Percentiles rank a stretch among this genome's conserved stretches.
Evolutionary conservation across 2,113 vertebrate genomes (phyloP).

Genomic region (Pseudopodoces humilis): DNA sequence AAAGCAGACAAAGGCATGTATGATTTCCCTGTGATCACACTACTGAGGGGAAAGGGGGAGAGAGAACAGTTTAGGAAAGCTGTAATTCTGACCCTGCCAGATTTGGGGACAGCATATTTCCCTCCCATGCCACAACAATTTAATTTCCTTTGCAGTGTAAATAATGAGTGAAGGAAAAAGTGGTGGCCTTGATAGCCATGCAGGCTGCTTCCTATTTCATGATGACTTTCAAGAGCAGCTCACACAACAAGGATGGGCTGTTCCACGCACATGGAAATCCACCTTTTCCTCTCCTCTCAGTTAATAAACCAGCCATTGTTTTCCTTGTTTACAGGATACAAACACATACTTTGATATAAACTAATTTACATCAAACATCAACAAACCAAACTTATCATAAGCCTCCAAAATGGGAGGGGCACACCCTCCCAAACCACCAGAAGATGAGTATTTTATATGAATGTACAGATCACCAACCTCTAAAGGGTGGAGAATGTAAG

Average conservation of each 20-base stretch:
- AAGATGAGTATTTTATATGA: neutral
- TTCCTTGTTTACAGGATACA: neutral
- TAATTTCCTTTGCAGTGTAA: neutral
- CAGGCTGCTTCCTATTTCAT: neutral
- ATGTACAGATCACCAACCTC: neutral
- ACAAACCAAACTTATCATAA: neutral
- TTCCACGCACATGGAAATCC: neutral
- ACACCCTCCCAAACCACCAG: neutral
- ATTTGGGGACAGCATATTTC: neutral
- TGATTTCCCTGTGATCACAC: neutral
- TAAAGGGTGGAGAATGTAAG: neutral
- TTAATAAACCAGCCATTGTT: neutral
- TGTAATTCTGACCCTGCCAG: neutral
- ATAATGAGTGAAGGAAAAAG: neutral
- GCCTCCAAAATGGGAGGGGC: neutral
- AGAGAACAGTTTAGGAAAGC: neutral
- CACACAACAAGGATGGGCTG: neutral
- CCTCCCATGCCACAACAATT: neutral
- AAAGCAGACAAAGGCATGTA: slow-evolving; percentile 47
- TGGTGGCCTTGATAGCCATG: neutral
- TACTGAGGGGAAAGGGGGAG: neutral
- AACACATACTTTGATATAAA: neutral
- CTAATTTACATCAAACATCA: neutral
- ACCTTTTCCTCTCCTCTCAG: neutral
- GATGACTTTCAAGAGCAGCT: neutral